Evolutionary conservation across 2,113 vertebrate species (phyloP).

Genomic region (rabbit (Oryctolagus cuniculus)): DNA sequence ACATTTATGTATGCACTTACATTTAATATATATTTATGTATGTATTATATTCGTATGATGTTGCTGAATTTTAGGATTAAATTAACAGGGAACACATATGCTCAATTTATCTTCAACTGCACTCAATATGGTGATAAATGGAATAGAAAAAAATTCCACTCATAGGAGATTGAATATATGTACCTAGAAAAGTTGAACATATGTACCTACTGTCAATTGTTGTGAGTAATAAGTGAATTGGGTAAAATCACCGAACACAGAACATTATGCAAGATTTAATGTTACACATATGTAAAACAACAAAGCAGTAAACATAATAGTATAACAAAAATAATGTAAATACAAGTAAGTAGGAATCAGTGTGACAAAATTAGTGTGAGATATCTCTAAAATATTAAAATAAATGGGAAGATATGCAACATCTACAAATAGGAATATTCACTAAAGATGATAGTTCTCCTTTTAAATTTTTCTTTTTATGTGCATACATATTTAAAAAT

Average conservation of each 20-base stretch:
- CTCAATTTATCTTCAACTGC: neutral
- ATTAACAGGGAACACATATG: neutral
- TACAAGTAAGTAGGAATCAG: neutral
- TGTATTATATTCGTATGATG: neutral
- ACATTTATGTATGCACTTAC: neutral
- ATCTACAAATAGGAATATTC: neutral
- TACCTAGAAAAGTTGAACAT: neutral
- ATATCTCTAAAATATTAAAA: neutral
- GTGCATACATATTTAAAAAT: no score
- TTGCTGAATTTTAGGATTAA: neutral
- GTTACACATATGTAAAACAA: neutral
- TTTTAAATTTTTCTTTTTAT: neutral
- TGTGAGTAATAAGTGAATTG: neutral
- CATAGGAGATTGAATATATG: no score
- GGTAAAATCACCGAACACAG: neutral
- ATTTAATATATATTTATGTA: neutral
- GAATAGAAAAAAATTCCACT: neutral
- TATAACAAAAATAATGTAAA: neutral
- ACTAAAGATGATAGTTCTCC: neutral
- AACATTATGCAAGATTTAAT: neutral
- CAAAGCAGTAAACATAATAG: neutral
- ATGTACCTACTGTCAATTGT: neutral
- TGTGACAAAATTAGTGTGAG: neutral
- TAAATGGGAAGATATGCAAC: neutral
- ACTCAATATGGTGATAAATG: neutral